These are phyloP conservation scores for Elgaria multicarinata DNA, from an alignment of 2,113 vertebrate genomes.

Conservation along the genomic window DNA sequence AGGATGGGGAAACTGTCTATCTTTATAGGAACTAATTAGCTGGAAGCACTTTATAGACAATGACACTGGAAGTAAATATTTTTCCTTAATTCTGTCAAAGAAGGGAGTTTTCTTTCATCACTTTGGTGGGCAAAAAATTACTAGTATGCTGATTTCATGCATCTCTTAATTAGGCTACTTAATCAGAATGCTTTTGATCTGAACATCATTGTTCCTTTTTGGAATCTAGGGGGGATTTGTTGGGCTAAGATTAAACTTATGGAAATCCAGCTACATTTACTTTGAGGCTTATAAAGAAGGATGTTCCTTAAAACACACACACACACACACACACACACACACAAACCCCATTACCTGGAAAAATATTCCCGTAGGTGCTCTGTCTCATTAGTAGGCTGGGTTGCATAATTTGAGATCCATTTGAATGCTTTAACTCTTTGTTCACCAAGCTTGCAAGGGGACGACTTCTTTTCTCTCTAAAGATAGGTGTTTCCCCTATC, in stretches of 20 bases:
- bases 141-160: constrained; percentile 15
- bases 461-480: not conserved
- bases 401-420: constrained; percentile 24
- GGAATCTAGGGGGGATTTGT: constrained; percentile 32
- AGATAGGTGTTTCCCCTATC: not conserved
- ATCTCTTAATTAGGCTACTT: constrained; percentile 60
- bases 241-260: constrained; percentile 43
- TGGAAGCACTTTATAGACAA: constrained; percentile 9
- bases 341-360: no score
- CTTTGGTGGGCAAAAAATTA: constrained; percentile 16
- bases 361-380: constrained; percentile 21
- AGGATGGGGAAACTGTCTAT: constrained; percentile 42
- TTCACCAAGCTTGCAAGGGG: constrained; percentile 12
- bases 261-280: constrained; percentile 23
- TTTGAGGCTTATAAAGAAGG: constrained; percentile 33
- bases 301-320: not conserved
- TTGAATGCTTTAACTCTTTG: constrained; percentile 56
- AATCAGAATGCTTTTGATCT: constrained; percentile 63
- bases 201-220: constrained; percentile 46
- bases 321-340: no score
- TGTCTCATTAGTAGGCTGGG: constrained; percentile 30
- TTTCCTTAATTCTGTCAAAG: constrained; percentile 50
- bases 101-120: constrained; percentile 22
- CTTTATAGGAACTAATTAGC: constrained; percentile 51
- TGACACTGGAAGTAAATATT: constrained; percentile 53